phyloP scores from a whole-genome alignment of 2,888 invertebrate genomes.

The Tenodera sinensis region DNA sequence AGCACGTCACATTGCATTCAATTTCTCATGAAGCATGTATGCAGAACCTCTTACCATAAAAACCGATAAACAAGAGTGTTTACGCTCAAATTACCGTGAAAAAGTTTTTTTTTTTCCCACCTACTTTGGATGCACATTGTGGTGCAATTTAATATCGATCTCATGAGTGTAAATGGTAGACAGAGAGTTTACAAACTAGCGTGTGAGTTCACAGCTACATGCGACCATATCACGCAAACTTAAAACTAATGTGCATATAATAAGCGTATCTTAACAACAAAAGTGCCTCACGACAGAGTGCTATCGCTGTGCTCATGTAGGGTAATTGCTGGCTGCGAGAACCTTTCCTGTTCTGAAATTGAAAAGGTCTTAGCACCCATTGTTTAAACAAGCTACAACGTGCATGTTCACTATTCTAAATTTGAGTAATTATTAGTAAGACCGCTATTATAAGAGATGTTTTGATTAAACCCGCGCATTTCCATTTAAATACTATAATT shows the following conservation, averaged over 20 bases:
- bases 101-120: neutral
- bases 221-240: neutral
- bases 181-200: neutral
- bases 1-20: no score
- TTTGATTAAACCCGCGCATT: neutral
- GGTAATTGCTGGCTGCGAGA: neutral
- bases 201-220: neutral
- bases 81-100: no score
- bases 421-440: neutral
- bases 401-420: neutral
- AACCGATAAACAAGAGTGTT: no score
- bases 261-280: neutral
- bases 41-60: no score
- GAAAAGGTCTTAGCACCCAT: neutral
- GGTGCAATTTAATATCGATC: neutral
- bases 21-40: no score
- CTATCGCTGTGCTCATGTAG: neutral
- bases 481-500: neutral
- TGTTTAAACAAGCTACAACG: neutral
- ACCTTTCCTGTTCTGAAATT: neutral
- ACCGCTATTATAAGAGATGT: neutral
- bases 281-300: neutral
- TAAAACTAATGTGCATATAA: neutral
- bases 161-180: neutral
- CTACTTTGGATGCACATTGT: neutral